Evolutionary conservation across 2,797 vertebrate species (phyloP).

Genomic region (Acropternis orthonyx): DNA sequence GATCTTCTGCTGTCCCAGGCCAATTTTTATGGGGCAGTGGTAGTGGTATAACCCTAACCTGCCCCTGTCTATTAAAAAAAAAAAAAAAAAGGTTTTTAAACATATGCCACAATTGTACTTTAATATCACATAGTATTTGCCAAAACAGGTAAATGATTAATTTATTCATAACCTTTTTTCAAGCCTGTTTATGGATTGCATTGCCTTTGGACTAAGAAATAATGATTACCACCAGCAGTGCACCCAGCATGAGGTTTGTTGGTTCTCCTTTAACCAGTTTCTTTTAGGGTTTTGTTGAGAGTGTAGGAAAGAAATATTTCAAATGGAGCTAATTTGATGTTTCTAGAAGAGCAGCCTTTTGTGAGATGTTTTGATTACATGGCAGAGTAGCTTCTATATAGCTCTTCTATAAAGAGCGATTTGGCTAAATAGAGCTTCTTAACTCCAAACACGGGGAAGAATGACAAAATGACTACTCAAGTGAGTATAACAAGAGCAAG

Average conservation of each 20-base stretch:
- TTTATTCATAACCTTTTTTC: background rate
- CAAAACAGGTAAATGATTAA: background rate
- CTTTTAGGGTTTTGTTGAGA: background rate
- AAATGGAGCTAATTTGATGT: background rate
- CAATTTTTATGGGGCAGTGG: background rate
- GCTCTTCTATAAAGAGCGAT: background rate
- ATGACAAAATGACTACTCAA: background rate
- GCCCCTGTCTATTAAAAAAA: background rate
- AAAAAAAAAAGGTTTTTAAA: background rate
- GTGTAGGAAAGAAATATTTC: background rate
- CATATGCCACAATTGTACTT: background rate
- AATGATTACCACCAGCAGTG: background rate
- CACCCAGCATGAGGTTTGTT: background rate
- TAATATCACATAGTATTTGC: background rate
- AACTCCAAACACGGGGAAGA: background rate
- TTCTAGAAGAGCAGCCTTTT: conserved; percentile 5
- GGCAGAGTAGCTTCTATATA: background rate
- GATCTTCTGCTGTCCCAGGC: background rate
- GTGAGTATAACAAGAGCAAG: background rate
- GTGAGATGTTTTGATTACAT: background rate
- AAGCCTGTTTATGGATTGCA: background rate
- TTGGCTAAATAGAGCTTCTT: background rate
- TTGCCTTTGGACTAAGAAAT: background rate
- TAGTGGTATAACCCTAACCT: background rate
- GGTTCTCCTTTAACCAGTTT: background rate